Evolutionary conservation across 2,888 invertebrate genomes (phyloP).

Genomic region (Phania funesta): DNA sequence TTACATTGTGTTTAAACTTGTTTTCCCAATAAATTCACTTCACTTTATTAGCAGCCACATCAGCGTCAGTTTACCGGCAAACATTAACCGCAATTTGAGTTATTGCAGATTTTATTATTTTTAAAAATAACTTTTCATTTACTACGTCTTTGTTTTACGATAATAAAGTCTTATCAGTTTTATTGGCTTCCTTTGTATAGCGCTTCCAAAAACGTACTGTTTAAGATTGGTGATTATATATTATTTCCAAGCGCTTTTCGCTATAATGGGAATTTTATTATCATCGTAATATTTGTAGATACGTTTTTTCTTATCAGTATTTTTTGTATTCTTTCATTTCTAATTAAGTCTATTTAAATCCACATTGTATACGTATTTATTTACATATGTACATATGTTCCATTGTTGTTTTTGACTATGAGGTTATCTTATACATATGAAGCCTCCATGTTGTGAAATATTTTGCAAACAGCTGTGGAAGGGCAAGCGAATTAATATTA

Average conservation of each 20-base stretch:
- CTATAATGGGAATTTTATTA: constrained; percentile 27
- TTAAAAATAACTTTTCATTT: not conserved
- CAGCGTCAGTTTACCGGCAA: constrained; percentile 52
- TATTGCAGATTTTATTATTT: not conserved
- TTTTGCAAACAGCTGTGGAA: not conserved
- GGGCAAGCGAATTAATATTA: not conserved
- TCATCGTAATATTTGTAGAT: constrained; percentile 38
- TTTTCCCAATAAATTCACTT: not conserved
- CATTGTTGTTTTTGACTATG: not conserved
- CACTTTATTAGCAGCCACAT: constrained; percentile 12
- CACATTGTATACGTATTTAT: not conserved
- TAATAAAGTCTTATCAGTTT: not conserved
- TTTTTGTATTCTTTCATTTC: constrained; percentile 12
- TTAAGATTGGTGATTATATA: constrained; percentile 11
- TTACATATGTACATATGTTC: not conserved
- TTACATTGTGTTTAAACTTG: not conserved
- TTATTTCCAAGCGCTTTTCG: constrained; percentile 39
- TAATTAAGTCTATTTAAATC: constrained; percentile 4
- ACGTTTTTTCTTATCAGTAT: constrained; percentile 55
- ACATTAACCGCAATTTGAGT: constrained; percentile 10
- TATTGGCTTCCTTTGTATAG: constrained; percentile 22
- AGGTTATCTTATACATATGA: not conserved
- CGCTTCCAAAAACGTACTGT: constrained; percentile 54
- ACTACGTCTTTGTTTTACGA: not conserved
- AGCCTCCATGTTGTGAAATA: not conserved